Base-by-base conservation (phyloP, 2,888 invertebrate species). In the Nebria brevicollis region DNA sequence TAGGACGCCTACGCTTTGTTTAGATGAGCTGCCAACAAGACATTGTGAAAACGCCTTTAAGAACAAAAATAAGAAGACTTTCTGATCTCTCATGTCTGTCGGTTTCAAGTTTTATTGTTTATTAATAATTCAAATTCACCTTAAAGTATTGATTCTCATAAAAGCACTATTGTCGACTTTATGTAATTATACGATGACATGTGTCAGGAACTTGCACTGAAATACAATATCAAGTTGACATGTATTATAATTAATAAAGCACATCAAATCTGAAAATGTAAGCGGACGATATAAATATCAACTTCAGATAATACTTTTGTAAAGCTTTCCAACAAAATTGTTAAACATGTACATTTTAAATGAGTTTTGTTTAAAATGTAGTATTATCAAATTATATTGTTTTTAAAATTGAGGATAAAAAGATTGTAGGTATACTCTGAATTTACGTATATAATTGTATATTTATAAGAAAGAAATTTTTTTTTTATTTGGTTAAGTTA, bases 1-100 rank as follows among this genome's bases (percentile, higher is more conserved):
- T 70, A 20, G 26, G 26, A 25, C 26, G 34, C 70, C 70, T 34
- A 70, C 25, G 20, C 70, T 70, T 70, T 70, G 66, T 66, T 70
- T 70, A 7, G 20, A 70, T 70, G 20, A 26, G 25, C 11, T 26
- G 70, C 26, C 70, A 20, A 70, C 70, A 70, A 70, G 70, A 70
- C 25, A 20, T 70, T 34, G 2, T 2, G 70, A 70, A 34, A 26
- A 70, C 34, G 70, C 25, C 25, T 70, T 70, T 10, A 26, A 26
- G 70, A 70, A 34, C 13, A 5, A 54, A 11, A 54, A 54, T 13
- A 54, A 54, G 4, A 54, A 54, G 4, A 54, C 54, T 11, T 54
- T 54, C 54, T 54, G 2, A 2, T 34, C 2, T 34, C 34, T 34
- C 1, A 5, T 34, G 34, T 34, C 34, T 20, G 1, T 20, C 20